phyloP scores from a whole-genome alignment of 2,888 invertebrate genomes.

The Idaea aversata region DNA sequence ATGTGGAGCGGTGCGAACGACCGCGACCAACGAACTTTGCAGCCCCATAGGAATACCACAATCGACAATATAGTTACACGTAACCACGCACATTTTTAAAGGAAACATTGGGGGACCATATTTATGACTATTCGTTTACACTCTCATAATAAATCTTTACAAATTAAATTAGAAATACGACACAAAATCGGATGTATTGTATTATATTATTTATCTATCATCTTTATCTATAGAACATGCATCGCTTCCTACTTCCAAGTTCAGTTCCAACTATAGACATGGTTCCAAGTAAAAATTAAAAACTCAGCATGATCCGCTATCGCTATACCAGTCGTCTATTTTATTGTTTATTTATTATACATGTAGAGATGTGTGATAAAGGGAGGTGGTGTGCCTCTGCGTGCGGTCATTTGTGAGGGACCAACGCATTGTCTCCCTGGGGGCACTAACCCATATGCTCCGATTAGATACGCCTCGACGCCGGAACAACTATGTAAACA shows the following conservation, averaged over 20 bases:
- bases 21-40: conserved; percentile 59
- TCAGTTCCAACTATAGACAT: background rate
- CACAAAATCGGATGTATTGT: background rate
- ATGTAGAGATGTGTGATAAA: conserved; percentile 20
- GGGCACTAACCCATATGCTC: conserved; percentile 76
- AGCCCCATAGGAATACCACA: conserved; percentile 48
- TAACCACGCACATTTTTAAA: conserved; percentile 1
- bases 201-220: background rate
- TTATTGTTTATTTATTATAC: conserved; percentile 17
- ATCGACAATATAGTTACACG: conserved; percentile 18
- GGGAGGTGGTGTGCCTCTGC: conserved; percentile 18
- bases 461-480: conserved; percentile 69
- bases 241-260: background rate
- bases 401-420: conserved; percentile 44
- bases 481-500: conserved; percentile 48
- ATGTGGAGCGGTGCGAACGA: conserved; percentile 63
- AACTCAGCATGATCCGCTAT: conserved; percentile 21
- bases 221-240: background rate
- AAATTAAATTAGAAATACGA: background rate
- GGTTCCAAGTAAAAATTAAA: conserved; percentile 6
- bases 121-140: background rate
- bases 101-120: background rate
- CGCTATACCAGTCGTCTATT: conserved; percentile 16
- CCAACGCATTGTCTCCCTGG: conserved; percentile 78
- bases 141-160: background rate